Evolutionary conservation across 2,113 vertebrate genomes (phyloP), one percentile per base, ranked within the genome.

Genomic region (Ameiurus melas): DNA sequence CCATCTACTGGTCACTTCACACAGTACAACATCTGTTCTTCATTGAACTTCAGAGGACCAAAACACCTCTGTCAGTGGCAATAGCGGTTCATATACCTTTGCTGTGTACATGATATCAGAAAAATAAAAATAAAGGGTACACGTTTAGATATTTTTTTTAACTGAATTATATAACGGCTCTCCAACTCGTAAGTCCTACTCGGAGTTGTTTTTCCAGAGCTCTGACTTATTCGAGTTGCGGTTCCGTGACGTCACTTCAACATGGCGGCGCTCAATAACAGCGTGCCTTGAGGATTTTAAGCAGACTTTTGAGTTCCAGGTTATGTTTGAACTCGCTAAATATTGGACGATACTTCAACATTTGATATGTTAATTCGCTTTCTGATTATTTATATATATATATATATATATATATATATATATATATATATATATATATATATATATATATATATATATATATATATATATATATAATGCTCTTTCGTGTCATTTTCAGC

Each of bases 1-100:
- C 85, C 89, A 62, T 55, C 89, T 89, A 12, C 62, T 79, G 89
- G 85, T 64, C 60, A 64, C 43, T 4, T 33, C 7, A 7, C 20
- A 30, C 30, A 68, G 22, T 66, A 51, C 62, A 66, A 68, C 36
- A 51, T 16, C 51, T 25, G n/a, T 81, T 81, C 53, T 57, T 3
- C 1, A 80, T 43, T 60, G 25, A 30, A 53, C 2, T 22, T 53
- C 12, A 53, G 47, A 77, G 22, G 5, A 33, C 5, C 68, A 71
- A 71, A 36, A 33, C 16, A 36, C 17, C 33, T 66, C 60, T 33
- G 1, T 33, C 14, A 70, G 64, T n/a, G n/a, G 27, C 64, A 68
- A 68, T n/a, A 64, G 62, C 25, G n/a, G 25, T 64, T 27, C 62
- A 14, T 68, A 30, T 30, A 68, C 1, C 12, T 66, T 30, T 30